Evolutionary conservation across 2,797 vertebrate genomes (phyloP).

Genomic region (Picus viridis): DNA sequence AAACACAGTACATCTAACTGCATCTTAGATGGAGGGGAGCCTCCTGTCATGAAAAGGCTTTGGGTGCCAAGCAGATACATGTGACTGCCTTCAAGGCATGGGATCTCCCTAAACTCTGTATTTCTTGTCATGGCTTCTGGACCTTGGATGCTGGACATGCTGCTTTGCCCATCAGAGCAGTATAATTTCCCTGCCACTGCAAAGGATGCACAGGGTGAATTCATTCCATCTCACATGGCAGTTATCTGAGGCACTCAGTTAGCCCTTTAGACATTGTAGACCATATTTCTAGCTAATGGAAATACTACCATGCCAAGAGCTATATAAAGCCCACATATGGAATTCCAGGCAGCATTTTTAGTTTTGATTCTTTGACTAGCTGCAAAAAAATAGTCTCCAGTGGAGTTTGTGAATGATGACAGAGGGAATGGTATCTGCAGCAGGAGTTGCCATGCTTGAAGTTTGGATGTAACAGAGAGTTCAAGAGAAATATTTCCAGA

Average conservation of each 20-base stretch:
- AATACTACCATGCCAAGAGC: background rate
- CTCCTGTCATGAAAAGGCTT: background rate
- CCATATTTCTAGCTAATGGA: background rate
- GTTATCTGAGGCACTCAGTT: background rate
- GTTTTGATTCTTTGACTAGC: background rate
- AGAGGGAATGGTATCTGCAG: background rate
- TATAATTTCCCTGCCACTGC: background rate
- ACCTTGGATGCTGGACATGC: accelerated
- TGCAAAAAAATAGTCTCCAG: background rate
- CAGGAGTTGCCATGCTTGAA: background rate
- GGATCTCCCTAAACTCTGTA: background rate
- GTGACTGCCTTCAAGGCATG: background rate
- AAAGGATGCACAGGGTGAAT: background rate
- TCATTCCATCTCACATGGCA: accelerated
- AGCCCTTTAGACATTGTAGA: background rate
- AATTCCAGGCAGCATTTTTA: background rate
- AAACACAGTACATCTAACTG: background rate
- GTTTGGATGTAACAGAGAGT: background rate
- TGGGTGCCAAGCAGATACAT: background rate
- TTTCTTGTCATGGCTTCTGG: background rate
- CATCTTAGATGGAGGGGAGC: background rate
- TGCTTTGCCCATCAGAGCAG: background rate
- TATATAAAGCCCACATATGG: background rate
- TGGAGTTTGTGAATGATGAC: background rate
- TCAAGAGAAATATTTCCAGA: background rate